Evolutionary conservation across 2,888 invertebrate species (phyloP).

Genomic region (Gerris lacustris): DNA sequence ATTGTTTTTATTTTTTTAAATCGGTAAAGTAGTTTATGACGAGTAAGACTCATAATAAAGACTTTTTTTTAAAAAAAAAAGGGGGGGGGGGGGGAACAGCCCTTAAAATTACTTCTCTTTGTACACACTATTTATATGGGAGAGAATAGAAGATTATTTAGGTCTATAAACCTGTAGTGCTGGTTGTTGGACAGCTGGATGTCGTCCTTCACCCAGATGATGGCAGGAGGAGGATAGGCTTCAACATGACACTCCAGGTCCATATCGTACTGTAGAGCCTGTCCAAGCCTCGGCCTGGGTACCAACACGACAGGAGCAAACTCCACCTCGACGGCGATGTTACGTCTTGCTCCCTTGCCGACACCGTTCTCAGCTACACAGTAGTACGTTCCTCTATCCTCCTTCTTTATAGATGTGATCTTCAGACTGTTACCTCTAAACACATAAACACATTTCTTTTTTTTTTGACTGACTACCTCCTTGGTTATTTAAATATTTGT

Average conservation of each 20-base stretch:
- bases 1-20: no score
- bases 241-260: constrained; percentile 88
- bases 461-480: no score
- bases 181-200: constrained; percentile 74
- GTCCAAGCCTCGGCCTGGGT: constrained; percentile 67
- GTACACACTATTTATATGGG: no score
- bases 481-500: no score
- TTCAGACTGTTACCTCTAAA: constrained; percentile 66
- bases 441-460: background rate
- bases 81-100: no score
- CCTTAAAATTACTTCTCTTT: no score
- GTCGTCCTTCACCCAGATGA: constrained; percentile 80
- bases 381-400: constrained; percentile 85
- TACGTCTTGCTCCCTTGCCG: constrained; percentile 68
- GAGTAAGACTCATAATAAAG: no score
- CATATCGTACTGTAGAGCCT: constrained; percentile 87
- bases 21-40: no score
- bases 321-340: constrained; percentile 81
- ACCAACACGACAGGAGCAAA: constrained; percentile 78
- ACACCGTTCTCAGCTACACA: constrained; percentile 86
- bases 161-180: constrained; percentile 51
- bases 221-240: constrained; percentile 87
- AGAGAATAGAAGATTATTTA: no score
- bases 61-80: no score
- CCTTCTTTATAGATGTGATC: constrained; percentile 65